Conservation (phyloP, 2,113 vertebrate species). For the Pogonocichla stellata region DNA sequence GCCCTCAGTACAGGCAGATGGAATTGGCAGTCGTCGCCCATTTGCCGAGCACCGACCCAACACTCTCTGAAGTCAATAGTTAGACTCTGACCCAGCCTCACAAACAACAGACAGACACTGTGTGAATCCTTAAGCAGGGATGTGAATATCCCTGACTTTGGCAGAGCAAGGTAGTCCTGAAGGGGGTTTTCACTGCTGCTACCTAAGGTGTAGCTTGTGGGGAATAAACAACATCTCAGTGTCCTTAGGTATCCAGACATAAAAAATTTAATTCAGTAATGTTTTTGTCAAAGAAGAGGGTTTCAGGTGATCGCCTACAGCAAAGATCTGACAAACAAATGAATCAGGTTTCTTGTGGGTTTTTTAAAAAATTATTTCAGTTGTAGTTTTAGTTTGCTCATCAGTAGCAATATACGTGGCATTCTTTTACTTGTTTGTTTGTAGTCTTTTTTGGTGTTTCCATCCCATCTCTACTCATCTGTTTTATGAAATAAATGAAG, state of each 20-base stretch:
- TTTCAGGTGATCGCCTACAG: neutral
- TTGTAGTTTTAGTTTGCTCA: neutral
- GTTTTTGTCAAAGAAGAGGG: neutral
- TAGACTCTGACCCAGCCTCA: constrained; percentile 30
- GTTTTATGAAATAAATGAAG: neutral
- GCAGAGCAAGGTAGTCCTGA: neutral
- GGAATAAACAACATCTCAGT: neutral
- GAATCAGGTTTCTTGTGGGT: rapidly evolving
- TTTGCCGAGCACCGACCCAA: constrained; percentile 17
- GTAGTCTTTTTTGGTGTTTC: neutral
- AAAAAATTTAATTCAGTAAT: neutral
- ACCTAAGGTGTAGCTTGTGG: neutral
- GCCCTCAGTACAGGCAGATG: neutral
- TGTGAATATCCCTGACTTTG: neutral
- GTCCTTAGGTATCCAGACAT: neutral
- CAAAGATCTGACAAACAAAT: neutral
- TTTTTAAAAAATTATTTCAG: neutral
- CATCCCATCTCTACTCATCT: neutral
- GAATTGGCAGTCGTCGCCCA: neutral
- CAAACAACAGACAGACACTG: neutral
- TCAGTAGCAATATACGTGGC: neutral
- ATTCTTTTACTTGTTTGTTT: neutral
- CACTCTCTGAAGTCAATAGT: constrained; percentile 32
- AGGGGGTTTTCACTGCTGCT: neutral
- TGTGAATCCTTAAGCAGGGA: constrained; percentile 35